A percentile compares a stretch with the other conserved stretches of the same genome.
These are phyloP conservation scores for Tauraco erythrolophus DNA, from an alignment of 2,113 vertebrate species.

Conservation along the genomic window DNA sequence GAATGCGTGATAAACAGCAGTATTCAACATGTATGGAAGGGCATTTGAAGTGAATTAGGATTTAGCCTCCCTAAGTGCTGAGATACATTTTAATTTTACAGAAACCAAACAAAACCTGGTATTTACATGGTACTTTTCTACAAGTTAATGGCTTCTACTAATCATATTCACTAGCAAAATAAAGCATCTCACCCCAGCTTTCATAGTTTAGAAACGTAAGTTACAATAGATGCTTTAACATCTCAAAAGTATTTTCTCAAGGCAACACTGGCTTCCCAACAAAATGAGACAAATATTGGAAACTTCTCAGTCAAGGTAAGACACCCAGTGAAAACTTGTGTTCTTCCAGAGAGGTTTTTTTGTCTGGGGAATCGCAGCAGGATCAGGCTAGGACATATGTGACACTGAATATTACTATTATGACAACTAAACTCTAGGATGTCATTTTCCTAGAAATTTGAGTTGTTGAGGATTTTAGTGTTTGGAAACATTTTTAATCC, in stretches of 20 bases:
- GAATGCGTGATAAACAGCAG: constrained; percentile 11
- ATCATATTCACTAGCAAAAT: background rate
- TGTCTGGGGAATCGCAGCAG: background rate
- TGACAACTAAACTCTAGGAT: background rate
- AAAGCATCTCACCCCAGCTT: background rate
- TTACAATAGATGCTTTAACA: background rate
- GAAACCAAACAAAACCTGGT: background rate
- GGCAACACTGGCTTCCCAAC: background rate
- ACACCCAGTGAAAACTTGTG: background rate
- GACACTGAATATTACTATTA: background rate
- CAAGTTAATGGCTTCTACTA: background rate
- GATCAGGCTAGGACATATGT: background rate
- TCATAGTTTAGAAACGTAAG: background rate
- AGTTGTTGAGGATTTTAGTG: background rate
- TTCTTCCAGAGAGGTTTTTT: background rate
- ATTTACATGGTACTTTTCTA: constrained; percentile 17
- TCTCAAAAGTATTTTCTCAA: background rate
- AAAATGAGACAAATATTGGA: background rate
- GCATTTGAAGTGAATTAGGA: constrained; percentile 12
- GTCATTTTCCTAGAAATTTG: background rate
- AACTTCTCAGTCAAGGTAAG: background rate
- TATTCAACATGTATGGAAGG: background rate
- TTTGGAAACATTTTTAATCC: background rate
- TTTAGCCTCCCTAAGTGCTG: constrained; percentile 13
- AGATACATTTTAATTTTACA: constrained; percentile 22